Percentiles rank a stretch among this genome's conserved stretches.
Evolutionary conservation across 2,888 invertebrate species (phyloP).

Genomic region (Pseudeuparius sepicola): DNA sequence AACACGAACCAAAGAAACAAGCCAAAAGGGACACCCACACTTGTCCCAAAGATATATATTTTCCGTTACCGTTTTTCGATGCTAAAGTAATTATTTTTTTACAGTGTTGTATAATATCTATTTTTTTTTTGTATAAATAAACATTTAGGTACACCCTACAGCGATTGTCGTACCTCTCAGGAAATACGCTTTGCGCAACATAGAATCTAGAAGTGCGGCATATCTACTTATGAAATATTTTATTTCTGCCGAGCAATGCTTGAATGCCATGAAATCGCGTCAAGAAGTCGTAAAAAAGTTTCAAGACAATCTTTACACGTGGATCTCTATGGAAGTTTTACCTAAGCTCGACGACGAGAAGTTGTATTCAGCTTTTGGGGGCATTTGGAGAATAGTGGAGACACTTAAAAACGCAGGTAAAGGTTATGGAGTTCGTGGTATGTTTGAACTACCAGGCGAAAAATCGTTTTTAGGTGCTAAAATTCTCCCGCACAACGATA

Average conservation of each 20-base stretch:
- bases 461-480: slow-evolving; percentile 12
- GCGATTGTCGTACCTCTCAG: slow-evolving; percentile 54
- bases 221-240: slow-evolving; percentile 46
- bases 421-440: no score
- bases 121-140: no score
- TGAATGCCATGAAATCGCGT: slow-evolving; percentile 36
- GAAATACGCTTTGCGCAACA: slow-evolving; percentile 40
- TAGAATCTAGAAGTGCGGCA: slow-evolving; percentile 33
- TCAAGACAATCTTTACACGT: slow-evolving; percentile 44
- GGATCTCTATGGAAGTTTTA: slow-evolving; percentile 42
- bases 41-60: slow-evolving; percentile 20
- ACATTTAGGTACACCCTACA: slow-evolving; percentile 39
- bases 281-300: slow-evolving; percentile 38
- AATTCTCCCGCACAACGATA: no score
- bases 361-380: slow-evolving; percentile 46
- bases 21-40: slow-evolving; percentile 9
- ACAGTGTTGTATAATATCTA: no score
- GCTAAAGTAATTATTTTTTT: no score
- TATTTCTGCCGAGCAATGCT: slow-evolving; percentile 40
- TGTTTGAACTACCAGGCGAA: background rate
- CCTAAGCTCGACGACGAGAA: slow-evolving; percentile 48
- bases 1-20: slow-evolving; percentile 18
- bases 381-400: slow-evolving; percentile 35
- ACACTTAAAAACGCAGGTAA: slow-evolving; percentile 31
- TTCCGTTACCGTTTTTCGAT: slow-evolving; percentile 50